A percentile compares a stretch with the other conserved stretches of the same genome.
phyloP scores from a whole-genome alignment of 1,140 invertebrate genomes.

The Papilio dardanus region DNA sequence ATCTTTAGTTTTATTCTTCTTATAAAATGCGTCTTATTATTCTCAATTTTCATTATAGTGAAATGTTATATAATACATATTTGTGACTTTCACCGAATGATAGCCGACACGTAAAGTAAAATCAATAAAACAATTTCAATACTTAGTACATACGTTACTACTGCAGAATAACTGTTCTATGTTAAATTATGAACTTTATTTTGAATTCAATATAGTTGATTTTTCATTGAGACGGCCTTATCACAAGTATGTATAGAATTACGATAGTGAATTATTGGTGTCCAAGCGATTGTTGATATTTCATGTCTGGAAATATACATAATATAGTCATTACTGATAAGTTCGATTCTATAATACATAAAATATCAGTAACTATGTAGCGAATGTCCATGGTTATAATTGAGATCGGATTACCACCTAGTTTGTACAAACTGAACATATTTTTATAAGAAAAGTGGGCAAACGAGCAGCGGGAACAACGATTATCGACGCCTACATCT shows the following conservation, averaged over 20 bases:
- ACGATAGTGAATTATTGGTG: conserved; percentile 4
- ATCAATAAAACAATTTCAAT: not conserved
- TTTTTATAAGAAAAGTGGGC: too few relatives aligned
- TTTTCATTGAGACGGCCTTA: not conserved
- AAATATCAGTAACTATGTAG: not conserved
- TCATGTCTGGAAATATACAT: not conserved
- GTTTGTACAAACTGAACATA: not conserved
- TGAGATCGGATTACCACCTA: not conserved
- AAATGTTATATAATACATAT: not conserved
- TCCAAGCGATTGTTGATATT: conserved; percentile 2
- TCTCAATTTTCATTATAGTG: not conserved
- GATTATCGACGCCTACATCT: too few relatives aligned
- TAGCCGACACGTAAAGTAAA: not conserved
- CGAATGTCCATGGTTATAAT: not conserved
- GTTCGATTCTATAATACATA: not conserved
- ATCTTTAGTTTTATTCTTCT: too few relatives aligned
- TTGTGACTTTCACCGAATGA: not conserved
- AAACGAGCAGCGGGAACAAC: too few relatives aligned
- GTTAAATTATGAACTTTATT: not conserved
- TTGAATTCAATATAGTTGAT: not conserved
- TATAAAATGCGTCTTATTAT: too few relatives aligned
- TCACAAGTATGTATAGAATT: conserved; percentile 8
- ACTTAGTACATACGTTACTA: not conserved
- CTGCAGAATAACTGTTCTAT: not conserved
- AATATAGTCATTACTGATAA: conserved; percentile 4